These are phyloP conservation scores for Melanotaenia parkinsoni DNA, from an alignment of 2,797 vertebrate species.

Conservation along the genomic window DNA sequence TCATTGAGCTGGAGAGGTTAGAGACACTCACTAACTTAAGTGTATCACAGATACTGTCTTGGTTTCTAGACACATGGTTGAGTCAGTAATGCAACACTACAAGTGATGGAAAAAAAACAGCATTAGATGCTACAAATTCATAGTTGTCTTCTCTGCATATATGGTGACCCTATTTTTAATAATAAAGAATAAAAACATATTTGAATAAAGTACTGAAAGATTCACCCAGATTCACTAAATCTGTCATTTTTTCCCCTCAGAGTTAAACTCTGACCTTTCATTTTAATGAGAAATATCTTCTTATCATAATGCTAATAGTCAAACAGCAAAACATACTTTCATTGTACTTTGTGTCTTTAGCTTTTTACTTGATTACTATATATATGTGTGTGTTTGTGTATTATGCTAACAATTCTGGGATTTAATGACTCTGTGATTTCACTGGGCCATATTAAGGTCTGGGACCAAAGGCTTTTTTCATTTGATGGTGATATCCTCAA, in stretches of 20 bases:
- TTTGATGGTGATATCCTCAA: slow-evolving; percentile 17
- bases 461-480: slow-evolving; percentile 37
- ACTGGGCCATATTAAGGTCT: slow-evolving; percentile 26
- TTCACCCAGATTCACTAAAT: background rate
- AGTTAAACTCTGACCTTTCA: background rate
- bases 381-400: background rate
- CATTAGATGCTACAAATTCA: background rate
- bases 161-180: background rate
- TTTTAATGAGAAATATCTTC: background rate
- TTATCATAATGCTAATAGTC: slow-evolving; percentile 21
- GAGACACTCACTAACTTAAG: slow-evolving; percentile 3
- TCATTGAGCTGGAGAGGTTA: slow-evolving; percentile 20
- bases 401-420: slow-evolving; percentile 21
- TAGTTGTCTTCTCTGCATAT: background rate
- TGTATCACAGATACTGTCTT: slow-evolving; percentile 14
- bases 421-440: slow-evolving; percentile 31
- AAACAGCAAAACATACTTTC: slow-evolving; percentile 23
- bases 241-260: background rate
- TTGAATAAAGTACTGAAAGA: background rate
- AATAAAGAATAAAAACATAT: background rate
- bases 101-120: background rate
- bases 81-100: background rate
- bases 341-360: slow-evolving; percentile 1
- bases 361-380: slow-evolving; percentile 6
- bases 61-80: background rate